phyloP scores from a whole-genome alignment of 2,888 invertebrate genomes.

The Aspidapion aeneum region DNA sequence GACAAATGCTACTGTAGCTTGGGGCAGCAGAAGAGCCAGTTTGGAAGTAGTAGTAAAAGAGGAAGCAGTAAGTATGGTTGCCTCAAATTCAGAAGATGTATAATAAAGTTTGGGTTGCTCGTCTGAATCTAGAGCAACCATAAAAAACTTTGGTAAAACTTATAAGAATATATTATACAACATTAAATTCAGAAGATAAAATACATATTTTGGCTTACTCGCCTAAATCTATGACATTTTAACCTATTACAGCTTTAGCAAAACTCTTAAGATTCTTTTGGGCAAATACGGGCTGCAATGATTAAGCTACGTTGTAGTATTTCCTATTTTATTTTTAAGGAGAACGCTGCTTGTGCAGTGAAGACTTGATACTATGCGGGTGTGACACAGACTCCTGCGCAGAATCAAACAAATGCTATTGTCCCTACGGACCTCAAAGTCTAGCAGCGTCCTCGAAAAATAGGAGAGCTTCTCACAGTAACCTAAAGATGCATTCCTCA shows the following conservation, averaged over 20 bases:
- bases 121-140: no score
- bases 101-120: no score
- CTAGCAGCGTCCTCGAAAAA: not conserved
- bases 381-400: conserved; percentile 85
- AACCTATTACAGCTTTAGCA: no score
- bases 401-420: conserved; percentile 86
- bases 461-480: conserved; percentile 29
- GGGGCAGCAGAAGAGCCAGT: conserved; percentile 51
- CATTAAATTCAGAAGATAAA: no score
- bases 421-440: conserved; percentile 44
- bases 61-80: conserved; percentile 22
- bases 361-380: conserved; percentile 62
- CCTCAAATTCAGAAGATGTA: not conserved
- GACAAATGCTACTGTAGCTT: conserved; percentile 86
- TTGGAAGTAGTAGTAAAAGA: conserved; percentile 23
- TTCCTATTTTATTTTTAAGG: conserved; percentile 18
- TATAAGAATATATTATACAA: no score
- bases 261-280: no score
- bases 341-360: conserved; percentile 61
- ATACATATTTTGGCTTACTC: no score
- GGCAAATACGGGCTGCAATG: no score
- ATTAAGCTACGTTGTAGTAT: no score
- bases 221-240: no score
- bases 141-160: no score
- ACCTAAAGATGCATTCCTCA: conserved; percentile 29